Base-by-base conservation (phyloP, 2,888 invertebrate species). In the Priocnemis perturbator region DNA sequence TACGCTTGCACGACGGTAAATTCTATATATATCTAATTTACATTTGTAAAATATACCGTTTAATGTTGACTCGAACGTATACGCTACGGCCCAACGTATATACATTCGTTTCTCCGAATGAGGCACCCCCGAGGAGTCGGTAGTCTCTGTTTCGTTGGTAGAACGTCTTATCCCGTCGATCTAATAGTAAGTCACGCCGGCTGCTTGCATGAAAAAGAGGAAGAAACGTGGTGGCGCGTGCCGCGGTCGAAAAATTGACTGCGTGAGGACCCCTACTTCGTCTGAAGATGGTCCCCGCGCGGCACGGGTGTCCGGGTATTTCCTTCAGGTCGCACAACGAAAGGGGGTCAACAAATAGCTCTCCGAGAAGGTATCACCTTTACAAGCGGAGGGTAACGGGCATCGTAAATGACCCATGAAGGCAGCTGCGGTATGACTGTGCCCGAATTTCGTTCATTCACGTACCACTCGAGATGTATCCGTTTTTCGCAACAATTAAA, bases 361-460 rank as follows among this genome's bases (percentile, higher is more conserved):
- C 50, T 55, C 68, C 59, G 55, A 68, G 67, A 66, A 76, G 66
- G 75, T 71, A 72, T 76, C 74, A 73, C 69, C 60, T 75, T 71
- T 37, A 55, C 67, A 11, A 62, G 60, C 65, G 56, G 45, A 62
- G 61, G 67, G 71, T 67, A 76, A 74, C 76, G 71, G 71, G 65
- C 74, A 64, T 61, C 65, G 73, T 79, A 83, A 84, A 83, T 81
- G 81, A 79, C 69, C 77, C 79, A 74, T 82, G 75, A 81, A 79
- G 70, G 62, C 84, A 83, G 84, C 82, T 84, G 83, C 79, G 20
- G 55, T 72, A 61, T 73, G 71, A 73, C 62, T 66, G 73, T 70
- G 66, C 57, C n/a, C 53, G 64, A 70, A 66, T 67, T 60, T 69
- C 64, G 55, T 64, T 37, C 30, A 37, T 56, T 11, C 23, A 65